Evolutionary conservation across 1,140 invertebrate species (phyloP).

Genomic region (Luehdorfia chinensis): DNA sequence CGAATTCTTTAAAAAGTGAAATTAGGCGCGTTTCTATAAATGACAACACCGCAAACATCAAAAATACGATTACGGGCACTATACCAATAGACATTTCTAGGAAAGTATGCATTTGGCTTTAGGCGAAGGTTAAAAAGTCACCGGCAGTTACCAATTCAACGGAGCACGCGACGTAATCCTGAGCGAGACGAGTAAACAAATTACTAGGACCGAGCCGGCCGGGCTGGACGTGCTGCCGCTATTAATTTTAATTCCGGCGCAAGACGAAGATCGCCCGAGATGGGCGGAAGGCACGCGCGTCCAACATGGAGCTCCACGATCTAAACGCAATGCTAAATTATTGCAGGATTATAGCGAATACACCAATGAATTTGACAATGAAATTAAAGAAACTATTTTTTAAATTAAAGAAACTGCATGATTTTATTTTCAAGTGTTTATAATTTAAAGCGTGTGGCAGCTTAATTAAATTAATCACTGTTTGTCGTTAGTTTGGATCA

Average conservation of each 20-base stretch:
- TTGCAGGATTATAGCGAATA: conserved; percentile 18
- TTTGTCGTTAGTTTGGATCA: too few relatives aligned
- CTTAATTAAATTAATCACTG: too few relatives aligned
- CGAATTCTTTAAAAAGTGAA: too few relatives aligned
- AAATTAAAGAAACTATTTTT: background rate
- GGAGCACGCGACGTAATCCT: conserved; percentile 67
- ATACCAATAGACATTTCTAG: too few relatives aligned
- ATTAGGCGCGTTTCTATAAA: too few relatives aligned
- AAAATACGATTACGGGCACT: too few relatives aligned
- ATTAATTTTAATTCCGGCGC: conserved; percentile 71
- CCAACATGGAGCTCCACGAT: conserved; percentile 18
- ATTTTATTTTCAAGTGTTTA: too few relatives aligned
- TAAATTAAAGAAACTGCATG: too few relatives aligned
- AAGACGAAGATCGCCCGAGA: conserved; percentile 60
- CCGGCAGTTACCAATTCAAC: conserved; percentile 59
- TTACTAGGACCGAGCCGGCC: conserved; percentile 48
- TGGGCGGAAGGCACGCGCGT: conserved; percentile 57
- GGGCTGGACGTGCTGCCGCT: conserved; percentile 52
- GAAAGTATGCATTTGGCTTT: too few relatives aligned
- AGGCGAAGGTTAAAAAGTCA: too few relatives aligned
- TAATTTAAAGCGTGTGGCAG: too few relatives aligned
- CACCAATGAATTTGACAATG: background rate
- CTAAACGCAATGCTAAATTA: conserved; percentile 30
- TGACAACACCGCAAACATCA: too few relatives aligned
- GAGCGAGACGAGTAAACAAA: conserved; percentile 69